Evolutionary conservation across 2,797 vertebrate genomes (phyloP).

Genomic region (Euthynnus affinis): DNA sequence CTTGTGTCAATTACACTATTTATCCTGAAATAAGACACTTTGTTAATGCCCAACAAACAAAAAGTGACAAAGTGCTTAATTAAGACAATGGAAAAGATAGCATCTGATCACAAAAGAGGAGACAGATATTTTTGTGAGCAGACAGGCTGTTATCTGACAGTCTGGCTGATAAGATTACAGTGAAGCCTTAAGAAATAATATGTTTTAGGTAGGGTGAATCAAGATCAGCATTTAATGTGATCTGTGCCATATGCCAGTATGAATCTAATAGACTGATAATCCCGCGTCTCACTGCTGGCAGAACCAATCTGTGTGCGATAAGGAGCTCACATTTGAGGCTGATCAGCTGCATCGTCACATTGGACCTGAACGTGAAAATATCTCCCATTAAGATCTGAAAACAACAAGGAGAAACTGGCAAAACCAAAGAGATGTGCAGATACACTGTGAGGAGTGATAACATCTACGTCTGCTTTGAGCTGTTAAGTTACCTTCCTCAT

Average conservation of each 20-base stretch:
- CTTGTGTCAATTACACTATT: constrained; percentile 35
- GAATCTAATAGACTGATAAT: constrained; percentile 80
- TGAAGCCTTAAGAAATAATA: constrained; percentile 71
- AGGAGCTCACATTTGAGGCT: constrained; percentile 86
- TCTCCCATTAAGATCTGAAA: constrained; percentile 75
- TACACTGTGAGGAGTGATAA: constrained; percentile 52
- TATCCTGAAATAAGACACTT: constrained; percentile 42
- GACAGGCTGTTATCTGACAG: constrained; percentile 63
- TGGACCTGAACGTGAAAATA: constrained; percentile 65
- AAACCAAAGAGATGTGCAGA: constrained; percentile 65
- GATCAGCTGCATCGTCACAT: constrained; percentile 89
- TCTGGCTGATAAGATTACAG: constrained; percentile 68
- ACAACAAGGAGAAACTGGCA: constrained; percentile 64
- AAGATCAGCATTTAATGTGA: constrained; percentile 67
- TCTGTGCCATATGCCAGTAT: constrained; percentile 61
- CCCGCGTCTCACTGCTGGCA: constrained; percentile 86
- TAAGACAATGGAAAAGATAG: constrained; percentile 66
- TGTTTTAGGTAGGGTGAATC: constrained; percentile 57
- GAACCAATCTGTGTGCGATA: constrained; percentile 92
- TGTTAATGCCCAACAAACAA: constrained; percentile 60
- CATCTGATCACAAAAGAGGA: constrained; percentile 66
- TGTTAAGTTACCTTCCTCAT: constrained; percentile 52
- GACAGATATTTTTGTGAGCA: constrained; percentile 53
- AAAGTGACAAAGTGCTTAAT: constrained; percentile 70
- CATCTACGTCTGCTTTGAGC: constrained; percentile 68